Evolutionary conservation across 1,140 invertebrate genomes (phyloP).

Genomic region (Drosophila funebris): DNA sequence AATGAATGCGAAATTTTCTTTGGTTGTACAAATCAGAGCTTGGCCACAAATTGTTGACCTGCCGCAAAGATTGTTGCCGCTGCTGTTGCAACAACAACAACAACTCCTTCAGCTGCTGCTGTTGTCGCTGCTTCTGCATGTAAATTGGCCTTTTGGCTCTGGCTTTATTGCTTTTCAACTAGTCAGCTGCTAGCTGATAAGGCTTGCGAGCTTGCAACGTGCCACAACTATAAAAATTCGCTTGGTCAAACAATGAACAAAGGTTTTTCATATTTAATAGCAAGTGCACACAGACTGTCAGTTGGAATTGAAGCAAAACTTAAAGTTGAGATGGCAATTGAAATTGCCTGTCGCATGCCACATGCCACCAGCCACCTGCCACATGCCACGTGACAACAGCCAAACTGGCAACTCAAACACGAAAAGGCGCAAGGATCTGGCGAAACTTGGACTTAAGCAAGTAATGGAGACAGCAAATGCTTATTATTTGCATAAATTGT

Average conservation of each 20-base stretch:
- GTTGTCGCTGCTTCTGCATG: conserved; percentile 21
- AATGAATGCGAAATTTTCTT: conserved; percentile 57
- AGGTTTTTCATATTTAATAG: conserved; percentile 80
- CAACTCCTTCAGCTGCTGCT: conserved; percentile 2
- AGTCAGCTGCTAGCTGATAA: conserved; percentile 45
- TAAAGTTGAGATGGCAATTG: conserved; percentile 53
- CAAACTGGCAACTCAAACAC: conserved; percentile 58
- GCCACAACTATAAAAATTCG: conserved; percentile 23
- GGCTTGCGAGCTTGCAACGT: conserved; percentile 36
- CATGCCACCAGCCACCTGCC: conserved; percentile 23
- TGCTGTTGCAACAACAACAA: background rate
- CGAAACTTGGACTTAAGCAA: conserved; percentile 56
- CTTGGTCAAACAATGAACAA: conserved; percentile 60
- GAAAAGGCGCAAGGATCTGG: conserved; percentile 27
- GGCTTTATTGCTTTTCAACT: background rate
- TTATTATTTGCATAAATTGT: conserved; percentile 78
- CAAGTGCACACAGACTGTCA: conserved; percentile 45
- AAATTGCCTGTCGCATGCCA: conserved; percentile 52
- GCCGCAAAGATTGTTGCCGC: background rate
- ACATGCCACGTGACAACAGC: conserved; percentile 9
- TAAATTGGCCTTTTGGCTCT: conserved; percentile 44
- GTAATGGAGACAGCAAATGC: conserved; percentile 75
- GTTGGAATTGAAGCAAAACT: conserved; percentile 64
- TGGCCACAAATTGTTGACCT: conserved; percentile 32
- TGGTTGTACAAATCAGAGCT: conserved; percentile 31